Base-by-base conservation (phyloP, 2,113 vertebrate genomes). In the Oryzias javanicus region DNA sequence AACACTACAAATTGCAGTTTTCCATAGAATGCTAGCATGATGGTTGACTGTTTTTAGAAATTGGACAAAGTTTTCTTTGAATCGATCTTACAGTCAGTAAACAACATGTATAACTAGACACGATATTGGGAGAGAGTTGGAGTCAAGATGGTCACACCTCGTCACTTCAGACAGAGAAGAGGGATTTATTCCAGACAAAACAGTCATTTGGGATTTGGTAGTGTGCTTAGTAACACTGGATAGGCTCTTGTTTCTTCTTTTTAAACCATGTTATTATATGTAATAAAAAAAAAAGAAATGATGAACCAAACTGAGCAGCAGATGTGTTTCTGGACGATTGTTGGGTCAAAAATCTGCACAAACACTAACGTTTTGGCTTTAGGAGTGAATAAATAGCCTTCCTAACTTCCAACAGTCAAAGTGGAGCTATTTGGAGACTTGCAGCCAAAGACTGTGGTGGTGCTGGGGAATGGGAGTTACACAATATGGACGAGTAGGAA, bases 351-450 rank as follows among this genome's bases (percentile, higher is more conserved):
- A 68, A 74, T 79, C 62, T 71, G 57, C 49, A 52, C 64, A 42
- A 54, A 66, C 68, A 50, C 54, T 60, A 47, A 77, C 72, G 73
- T 67, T 51, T 65, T 74, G 74, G 51, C 64, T 78, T 78, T 78
- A 49, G 49, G 68, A 80, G 53, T 72, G 55, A 84, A 74, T 80
- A 69, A 80, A 80, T 84, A 80, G 82, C 78, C 84, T 72, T 71
- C 44, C 67, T 69, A 63, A 73, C 76, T 27, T 73, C 81, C 68
- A 68, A 69, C 53, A 58, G 70, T 69, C 80, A 81, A 84, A 80
- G 69, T 72, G 63, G 57, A 78, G 73, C 81, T 82, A 84, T 80
- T 86, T 82, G 78, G 71, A 73, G 74, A 82, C 60, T 69, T 78
- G 63, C 56, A 72, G 76, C 67, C 13, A 18, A 72, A 78, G 68